Base-by-base conservation (phyloP, 2,888 invertebrate species). In the Rugalucina vietnamica region DNA sequence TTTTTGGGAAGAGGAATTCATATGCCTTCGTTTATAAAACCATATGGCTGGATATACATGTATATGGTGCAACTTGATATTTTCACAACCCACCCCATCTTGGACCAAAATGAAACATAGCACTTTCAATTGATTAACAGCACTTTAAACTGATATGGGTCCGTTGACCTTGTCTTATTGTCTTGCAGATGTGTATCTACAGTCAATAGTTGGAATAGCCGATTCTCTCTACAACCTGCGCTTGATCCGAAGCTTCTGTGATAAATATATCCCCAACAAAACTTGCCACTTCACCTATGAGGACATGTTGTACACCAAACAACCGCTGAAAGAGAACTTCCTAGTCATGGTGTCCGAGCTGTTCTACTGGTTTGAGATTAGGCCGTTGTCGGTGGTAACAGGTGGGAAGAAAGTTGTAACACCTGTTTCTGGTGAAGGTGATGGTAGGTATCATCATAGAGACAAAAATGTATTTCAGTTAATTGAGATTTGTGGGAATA, bases 201-300 rank as follows among this genome's bases (percentile, higher is more conserved):
- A 93, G 83, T 92, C 96, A 91, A 96, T 97, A 95, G 96, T 97
- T 54, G 97, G 97, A 84, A 97, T 98, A 84, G 97, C 98, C 90
- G 98, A 98, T 95, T 98, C 98, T 91, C 96, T 98, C 91, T 97
- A 98, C 95, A 99, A 99, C 96, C 96, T 99, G 77, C 96, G 97
- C 95, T 96, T 98, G 93, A 97, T 99, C 87, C 96, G 97, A 95
- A 96, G 97, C 94, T 98, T 99, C 96, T 98, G 98, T 95, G 96
- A 96, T 93, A 96, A 96, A 93, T 96, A 97, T 95, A 96, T 98
- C 95, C 98, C 98, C 92, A 97, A 97, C 94, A 97, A 97, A 93
- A 97, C 98, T 94, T 98, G 98, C 96, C 98, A 98, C 95, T 97
- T 99, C 96, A 96, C 97, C 95, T 97, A 98, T n/a, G 98, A 99